phyloP scores from a whole-genome alignment of 1,140 invertebrate species.

The Drosophila micromelanica region DNA sequence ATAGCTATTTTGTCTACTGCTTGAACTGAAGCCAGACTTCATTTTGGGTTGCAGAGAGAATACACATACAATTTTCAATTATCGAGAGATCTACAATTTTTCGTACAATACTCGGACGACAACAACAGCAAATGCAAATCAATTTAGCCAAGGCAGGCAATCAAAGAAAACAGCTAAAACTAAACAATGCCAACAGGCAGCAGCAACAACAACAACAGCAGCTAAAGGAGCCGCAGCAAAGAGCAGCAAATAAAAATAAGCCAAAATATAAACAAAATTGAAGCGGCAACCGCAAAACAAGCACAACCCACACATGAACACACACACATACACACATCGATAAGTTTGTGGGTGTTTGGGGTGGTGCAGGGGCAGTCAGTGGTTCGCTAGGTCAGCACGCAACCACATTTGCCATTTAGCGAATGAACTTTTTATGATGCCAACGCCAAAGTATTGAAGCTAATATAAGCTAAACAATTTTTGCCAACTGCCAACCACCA shows the following conservation, averaged over 20 bases:
- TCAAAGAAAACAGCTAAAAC: constrained; percentile 39
- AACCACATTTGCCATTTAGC: constrained; percentile 69
- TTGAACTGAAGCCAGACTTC: background rate
- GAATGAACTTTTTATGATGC: constrained; percentile 75
- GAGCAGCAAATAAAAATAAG: constrained; percentile 70
- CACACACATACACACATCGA: constrained; percentile 17
- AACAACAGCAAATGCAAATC: constrained; percentile 26
- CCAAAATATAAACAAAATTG: constrained; percentile 76
- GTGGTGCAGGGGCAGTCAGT: constrained; percentile 18
- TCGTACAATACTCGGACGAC: constrained; percentile 10
- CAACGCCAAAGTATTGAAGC: constrained; percentile 27
- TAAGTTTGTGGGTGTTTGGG: background rate
- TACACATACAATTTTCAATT: constrained; percentile 69
- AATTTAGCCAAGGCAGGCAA: constrained; percentile 24
- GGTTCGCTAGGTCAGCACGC: constrained; percentile 30
- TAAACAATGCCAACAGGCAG: constrained; percentile 57
- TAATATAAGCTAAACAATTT: constrained; percentile 65
- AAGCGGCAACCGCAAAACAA: constrained; percentile 51
- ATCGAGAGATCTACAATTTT: constrained; percentile 58
- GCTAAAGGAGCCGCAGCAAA: constrained; percentile 36
- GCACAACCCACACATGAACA: constrained; percentile 14
- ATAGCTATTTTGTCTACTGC: too few species aligned
- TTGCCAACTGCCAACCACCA: constrained; percentile 50
- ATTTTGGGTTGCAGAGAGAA: background rate
- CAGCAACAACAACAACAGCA: constrained; percentile 11